A percentile compares a stretch with the other conserved stretches of the same genome.
Conservation (phyloP, 2,113 vertebrate genomes). For the Varanus salvator region DNA sequence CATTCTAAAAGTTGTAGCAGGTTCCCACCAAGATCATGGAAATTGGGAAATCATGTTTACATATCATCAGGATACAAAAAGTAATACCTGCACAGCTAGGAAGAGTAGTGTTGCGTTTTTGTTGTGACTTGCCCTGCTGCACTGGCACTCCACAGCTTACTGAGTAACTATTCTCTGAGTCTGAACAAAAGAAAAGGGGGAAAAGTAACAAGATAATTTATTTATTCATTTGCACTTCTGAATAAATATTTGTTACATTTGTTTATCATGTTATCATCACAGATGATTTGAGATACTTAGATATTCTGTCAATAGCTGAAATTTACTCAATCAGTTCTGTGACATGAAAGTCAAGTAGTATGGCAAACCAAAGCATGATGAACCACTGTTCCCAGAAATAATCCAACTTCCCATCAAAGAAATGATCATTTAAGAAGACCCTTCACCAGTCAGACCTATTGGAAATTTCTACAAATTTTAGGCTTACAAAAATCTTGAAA, state of each 20-base stretch:
- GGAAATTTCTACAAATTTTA: neutral
- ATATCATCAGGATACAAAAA: neutral
- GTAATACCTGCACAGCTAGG: conserved; percentile 84
- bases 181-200: conserved; percentile 68
- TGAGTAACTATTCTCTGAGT: conserved; percentile 91
- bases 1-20: neutral
- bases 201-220: neutral
- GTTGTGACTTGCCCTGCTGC: conserved; percentile 81
- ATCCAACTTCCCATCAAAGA: neutral
- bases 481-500: neutral
- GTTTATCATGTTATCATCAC: neutral
- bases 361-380: neutral
- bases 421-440: neutral
- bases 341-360: neutral
- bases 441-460: neutral
- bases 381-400: neutral
- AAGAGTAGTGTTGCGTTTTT: conserved; percentile 81
- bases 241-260: neutral
- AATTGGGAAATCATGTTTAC: neutral
- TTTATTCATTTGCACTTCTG: neutral
- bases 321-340: neutral
- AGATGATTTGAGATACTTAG: neutral
- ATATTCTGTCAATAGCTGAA: neutral
- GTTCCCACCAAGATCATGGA: no score
- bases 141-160: conserved; percentile 88